Evolutionary conservation across 1,140 invertebrate species (phyloP), one percentile per base, ranked within the genome.

Genomic region (Solenopsis fugax): DNA sequence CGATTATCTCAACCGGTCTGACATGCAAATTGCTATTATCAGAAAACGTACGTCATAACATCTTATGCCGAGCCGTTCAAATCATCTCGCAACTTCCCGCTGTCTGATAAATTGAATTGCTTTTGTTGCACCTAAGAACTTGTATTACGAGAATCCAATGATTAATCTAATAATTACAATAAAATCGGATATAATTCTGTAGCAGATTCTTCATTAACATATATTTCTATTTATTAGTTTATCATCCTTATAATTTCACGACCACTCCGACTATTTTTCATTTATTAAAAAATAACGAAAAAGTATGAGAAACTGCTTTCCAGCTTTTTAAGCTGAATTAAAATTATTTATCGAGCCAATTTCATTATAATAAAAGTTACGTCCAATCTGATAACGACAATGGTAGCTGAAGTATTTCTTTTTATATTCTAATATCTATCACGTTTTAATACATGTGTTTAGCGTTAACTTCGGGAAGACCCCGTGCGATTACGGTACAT

Each of bases 401-500:
- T 69, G 16, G 10, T 48, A 54, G 48, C 50, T 24, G 48, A 37
- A 34, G 34, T 21, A 12, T 34, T 16, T n/a, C 16, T 73, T n/a
- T 81, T 41, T 41, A 4, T 37, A n/a, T 48, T 45, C 12, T n/a
- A 18, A n/a, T 60, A 48, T 37, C 54, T 29, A 34, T 73, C 41
- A 13, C 5, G 29, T 60, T 73, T 21, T 45, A 82, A 72, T 45
- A 58, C 18, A 48, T 82, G n/a, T 58, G 18, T 60, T 82, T 34
- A 60, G 29, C 37, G 21, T 72, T 21, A 16, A 16, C 37, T 13
- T 73, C 41, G 67, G 9, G 21, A 82, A 48, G 67, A 82, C 13
- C 10, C 50, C 50, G 21, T 5, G 65, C 65, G 24, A 82, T 72
- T 72, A 56, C 16, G 10, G 37, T 81, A 45, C 29, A 18, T 56